These are phyloP conservation scores for Rhea americana DNA, from an alignment of 2,113 vertebrate species.

Conservation along the genomic window DNA sequence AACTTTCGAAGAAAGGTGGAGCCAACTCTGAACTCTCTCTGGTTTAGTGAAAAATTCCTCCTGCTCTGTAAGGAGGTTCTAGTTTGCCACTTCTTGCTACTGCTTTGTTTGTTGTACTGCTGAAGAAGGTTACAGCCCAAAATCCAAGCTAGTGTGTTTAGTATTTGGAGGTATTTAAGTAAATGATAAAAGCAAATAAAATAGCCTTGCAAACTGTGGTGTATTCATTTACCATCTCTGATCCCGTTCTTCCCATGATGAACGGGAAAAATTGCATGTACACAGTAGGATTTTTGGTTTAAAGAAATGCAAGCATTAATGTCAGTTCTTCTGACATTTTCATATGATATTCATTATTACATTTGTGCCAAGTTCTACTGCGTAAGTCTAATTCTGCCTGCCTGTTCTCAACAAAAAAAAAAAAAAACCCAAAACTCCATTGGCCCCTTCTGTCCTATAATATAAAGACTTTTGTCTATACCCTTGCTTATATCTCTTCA, in stretches of 20 bases:
- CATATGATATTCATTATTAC: conserved; percentile 32
- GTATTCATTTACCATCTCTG: background rate
- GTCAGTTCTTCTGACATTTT: conserved; percentile 42
- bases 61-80: rapidly evolving
- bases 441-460: conserved; percentile 29
- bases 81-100: background rate
- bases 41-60: background rate
- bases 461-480: background rate
- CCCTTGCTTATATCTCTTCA: conserved; percentile 27
- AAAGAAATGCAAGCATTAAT: conserved; percentile 12
- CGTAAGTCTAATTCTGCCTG: conserved; percentile 17
- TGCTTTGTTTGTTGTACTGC: background rate
- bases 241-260: background rate
- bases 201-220: background rate
- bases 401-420: conserved; percentile 31
- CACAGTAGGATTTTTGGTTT: background rate
- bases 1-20: background rate
- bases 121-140: background rate
- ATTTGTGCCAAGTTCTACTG: conserved; percentile 51
- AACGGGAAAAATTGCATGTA: background rate
- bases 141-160: background rate
- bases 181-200: background rate
- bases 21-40: background rate
- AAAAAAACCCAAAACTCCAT: background rate
- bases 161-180: background rate